Conservation (phyloP, 2,113 vertebrate genomes). For the Dascyllus trimaculatus region DNA sequence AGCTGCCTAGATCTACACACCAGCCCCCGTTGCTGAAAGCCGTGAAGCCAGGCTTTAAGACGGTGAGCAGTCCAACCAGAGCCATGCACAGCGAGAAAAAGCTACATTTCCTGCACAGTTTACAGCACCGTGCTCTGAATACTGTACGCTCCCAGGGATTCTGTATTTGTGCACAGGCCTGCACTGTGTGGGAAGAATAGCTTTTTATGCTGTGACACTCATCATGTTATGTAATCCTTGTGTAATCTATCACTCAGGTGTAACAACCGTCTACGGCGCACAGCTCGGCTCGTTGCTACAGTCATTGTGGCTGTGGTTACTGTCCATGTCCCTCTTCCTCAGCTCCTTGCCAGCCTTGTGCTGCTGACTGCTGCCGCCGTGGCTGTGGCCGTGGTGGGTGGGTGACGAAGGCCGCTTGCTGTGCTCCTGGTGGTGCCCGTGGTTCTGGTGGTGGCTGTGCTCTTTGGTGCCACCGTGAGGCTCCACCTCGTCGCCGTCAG, state of each 20-base stretch:
- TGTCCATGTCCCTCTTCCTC: slow-evolving; percentile 87
- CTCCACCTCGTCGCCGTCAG: slow-evolving; percentile 51
- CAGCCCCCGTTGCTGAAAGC: slow-evolving; percentile 35
- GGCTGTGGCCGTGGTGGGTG: slow-evolving; percentile 74
- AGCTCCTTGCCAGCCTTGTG: slow-evolving; percentile 88
- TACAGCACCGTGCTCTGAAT: slow-evolving; percentile 21
- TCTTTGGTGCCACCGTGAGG: slow-evolving; percentile 69
- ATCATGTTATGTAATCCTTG: slow-evolving; percentile 56
- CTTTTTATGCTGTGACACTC: slow-evolving; percentile 66
- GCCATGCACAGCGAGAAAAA: slow-evolving; percentile 60
- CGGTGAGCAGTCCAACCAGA: slow-evolving; percentile 53
- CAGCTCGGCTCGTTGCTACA: slow-evolving; percentile 88
- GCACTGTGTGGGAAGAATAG: slow-evolving; percentile 64
- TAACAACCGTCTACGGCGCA: slow-evolving; percentile 81
- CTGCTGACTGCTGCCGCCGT: slow-evolving; percentile 75
- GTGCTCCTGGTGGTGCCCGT: slow-evolving; percentile 72
- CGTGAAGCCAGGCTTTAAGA: slow-evolving; percentile 58
- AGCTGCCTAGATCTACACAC: slow-evolving; percentile 61
- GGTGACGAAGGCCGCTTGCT: slow-evolving; percentile 69
- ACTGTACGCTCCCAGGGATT: slow-evolving; percentile 36
- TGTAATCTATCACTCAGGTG: slow-evolving; percentile 43
- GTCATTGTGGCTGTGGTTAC: slow-evolving; percentile 81
- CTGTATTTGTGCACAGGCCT: slow-evolving; percentile 36
- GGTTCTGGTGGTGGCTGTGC: slow-evolving; percentile 77
- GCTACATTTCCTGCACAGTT: slow-evolving; percentile 57